phyloP scores from a whole-genome alignment of 2,888 invertebrate species.

The Agriopis marginaria region DNA sequence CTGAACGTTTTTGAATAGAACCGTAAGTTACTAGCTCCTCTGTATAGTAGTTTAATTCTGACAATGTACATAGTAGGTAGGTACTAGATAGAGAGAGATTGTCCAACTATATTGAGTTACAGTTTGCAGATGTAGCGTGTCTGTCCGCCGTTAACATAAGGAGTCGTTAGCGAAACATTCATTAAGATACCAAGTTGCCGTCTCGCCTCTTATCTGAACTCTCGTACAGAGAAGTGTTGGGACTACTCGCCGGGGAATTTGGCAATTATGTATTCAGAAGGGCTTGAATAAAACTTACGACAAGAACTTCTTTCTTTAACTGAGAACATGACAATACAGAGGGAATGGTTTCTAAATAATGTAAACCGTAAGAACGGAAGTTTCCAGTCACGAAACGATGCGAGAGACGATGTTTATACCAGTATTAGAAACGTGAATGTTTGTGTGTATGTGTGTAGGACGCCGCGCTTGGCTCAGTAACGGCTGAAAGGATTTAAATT shows the following conservation, averaged over 20 bases:
- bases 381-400: too few species aligned
- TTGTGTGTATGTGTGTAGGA: too few species aligned
- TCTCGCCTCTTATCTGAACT: conserved; percentile 8
- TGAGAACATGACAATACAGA: not conserved
- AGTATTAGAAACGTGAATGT: too few species aligned
- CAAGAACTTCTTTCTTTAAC: not conserved
- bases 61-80: not conserved
- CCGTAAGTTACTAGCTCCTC: too few species aligned
- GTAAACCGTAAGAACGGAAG: too few species aligned
- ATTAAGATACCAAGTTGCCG: conserved; percentile 22
- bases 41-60: too few species aligned
- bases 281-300: not conserved
- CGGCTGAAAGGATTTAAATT: too few species aligned
- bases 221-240: not conserved
- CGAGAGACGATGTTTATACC: too few species aligned
- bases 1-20: too few species aligned
- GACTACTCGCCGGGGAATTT: not conserved
- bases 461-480: too few species aligned
- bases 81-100: not conserved
- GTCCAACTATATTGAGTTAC: not conserved
- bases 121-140: conserved; percentile 3
- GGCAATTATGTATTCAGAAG: not conserved
- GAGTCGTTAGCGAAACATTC: conserved; percentile 31
- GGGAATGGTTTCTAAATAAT: too few species aligned
- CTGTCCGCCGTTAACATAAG: conserved; percentile 8